phyloP scores from a whole-genome alignment of 2,797 vertebrate species.

The Thunnus albacares region DNA sequence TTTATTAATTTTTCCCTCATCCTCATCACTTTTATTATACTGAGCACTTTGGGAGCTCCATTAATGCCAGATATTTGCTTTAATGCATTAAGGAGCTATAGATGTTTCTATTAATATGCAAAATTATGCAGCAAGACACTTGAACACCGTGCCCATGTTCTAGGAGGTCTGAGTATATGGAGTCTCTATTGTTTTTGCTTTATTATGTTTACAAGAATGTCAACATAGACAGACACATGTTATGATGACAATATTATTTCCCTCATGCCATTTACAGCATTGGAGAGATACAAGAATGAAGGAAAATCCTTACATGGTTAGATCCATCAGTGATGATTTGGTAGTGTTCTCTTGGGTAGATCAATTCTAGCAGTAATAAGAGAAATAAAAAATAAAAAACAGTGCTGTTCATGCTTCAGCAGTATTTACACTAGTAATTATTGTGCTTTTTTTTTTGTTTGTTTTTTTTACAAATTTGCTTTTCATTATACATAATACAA shows the following conservation, averaged over 20 bases:
- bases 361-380: not conserved
- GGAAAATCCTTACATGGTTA: not conserved
- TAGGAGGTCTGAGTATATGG: not conserved
- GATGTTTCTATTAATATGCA: constrained; percentile 23
- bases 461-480: constrained; percentile 13
- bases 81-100: not conserved
- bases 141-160: not conserved
- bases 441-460: not conserved
- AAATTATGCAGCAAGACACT: constrained; percentile 18
- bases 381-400: not conserved
- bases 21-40: not conserved
- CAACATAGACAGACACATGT: not conserved
- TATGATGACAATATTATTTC: constrained; percentile 15
- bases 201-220: constrained; percentile 20
- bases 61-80: not conserved
- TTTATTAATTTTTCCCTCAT: not conserved
- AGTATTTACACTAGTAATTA: constrained; percentile 42
- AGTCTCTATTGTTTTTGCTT: constrained; percentile 13
- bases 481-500: constrained; percentile 9
- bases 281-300: not conserved
- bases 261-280: not conserved
- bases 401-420: not conserved
- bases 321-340: too few relatives aligned
- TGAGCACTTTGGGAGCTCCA: not conserved
- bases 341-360: not conserved